These are phyloP conservation scores for Cardiocondyla obscurior DNA, from an alignment of 1,140 invertebrate species.

Conservation along the genomic window DNA sequence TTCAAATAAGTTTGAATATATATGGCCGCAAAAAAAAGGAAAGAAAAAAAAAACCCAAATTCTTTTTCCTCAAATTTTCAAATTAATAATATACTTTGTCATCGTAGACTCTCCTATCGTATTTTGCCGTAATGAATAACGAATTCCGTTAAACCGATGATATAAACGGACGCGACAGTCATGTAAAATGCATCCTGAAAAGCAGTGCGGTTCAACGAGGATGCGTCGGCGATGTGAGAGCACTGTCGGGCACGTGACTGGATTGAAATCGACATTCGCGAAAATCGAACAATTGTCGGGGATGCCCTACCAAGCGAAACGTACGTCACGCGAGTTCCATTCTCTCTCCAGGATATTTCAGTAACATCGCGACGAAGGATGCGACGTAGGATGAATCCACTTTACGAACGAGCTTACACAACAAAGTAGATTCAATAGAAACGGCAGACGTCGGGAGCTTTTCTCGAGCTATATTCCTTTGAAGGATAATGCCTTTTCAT, in stretches of 20 bases:
- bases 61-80: too few species aligned
- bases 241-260: slow-evolving; percentile 10
- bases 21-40: not conserved
- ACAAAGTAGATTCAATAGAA: not conserved
- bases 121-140: not conserved
- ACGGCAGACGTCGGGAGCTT: not conserved
- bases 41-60: too few species aligned
- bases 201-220: slow-evolving; percentile 4
- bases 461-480: not conserved
- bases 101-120: not conserved
- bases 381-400: not conserved
- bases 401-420: not conserved
- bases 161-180: not conserved
- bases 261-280: slow-evolving; percentile 45
- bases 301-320: slow-evolving; percentile 25
- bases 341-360: slow-evolving; percentile 18
- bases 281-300: slow-evolving; percentile 42
- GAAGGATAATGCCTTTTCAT: not conserved
- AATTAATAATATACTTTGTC: not conserved
- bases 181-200: slow-evolving; percentile 2
- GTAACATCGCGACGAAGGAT: slow-evolving; percentile 7
- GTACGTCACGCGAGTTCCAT: slow-evolving; percentile 12
- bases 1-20: not conserved
- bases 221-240: not conserved
- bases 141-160: not conserved